Evolutionary conservation across 2,113 vertebrate genomes (phyloP), one percentile per base, ranked within the genome.

Genomic region (Thermophis baileyi): DNA sequence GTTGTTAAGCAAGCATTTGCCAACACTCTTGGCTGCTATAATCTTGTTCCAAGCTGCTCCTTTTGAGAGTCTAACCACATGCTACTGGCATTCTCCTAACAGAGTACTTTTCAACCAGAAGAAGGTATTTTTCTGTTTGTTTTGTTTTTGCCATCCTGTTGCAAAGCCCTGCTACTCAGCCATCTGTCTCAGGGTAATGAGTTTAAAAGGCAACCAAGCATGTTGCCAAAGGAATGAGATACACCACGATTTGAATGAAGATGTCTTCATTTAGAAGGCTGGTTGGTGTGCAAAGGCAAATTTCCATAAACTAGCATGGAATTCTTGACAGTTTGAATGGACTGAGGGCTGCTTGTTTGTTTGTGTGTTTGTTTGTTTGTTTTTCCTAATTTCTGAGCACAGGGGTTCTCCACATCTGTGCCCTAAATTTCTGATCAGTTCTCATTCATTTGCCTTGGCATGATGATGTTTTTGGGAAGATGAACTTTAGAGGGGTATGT

Each of bases 101-200:
- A 40, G 54, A 24, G 47, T 88, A 25, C 74, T 91, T 91, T 91
- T 81, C 35, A 81, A 40, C 7, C 35, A 81, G 18, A 81, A 81
- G 74, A 81, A 81, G 74, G 35, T 81, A 40, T 81, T 81, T 22
- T 81, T 81, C 35, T 44, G 74, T 81, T 81, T 81, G 74, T 44
- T 81, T 81, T 63, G 46, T 14, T 10, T 89, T 46, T 35, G 16
- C 40, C 35, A n/a, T 7, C 22, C 30, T 4, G n/a, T 53, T 85
- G 51, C 51, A 88, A 88, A 51, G 10, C 40, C 27, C 22, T 89
- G 44, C 57, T 49, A 90, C 35, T 81, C 63, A 51, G 35, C 87
- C 69, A 89, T 54, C 87, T 91, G 69, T 87, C 40, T 88, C 16
- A 35, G 40, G 87, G 87, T 85, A 93, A 93, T 90, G 85, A 88